Conservation (phyloP, 2,797 vertebrate species). For the Acanthornis magna region DNA sequence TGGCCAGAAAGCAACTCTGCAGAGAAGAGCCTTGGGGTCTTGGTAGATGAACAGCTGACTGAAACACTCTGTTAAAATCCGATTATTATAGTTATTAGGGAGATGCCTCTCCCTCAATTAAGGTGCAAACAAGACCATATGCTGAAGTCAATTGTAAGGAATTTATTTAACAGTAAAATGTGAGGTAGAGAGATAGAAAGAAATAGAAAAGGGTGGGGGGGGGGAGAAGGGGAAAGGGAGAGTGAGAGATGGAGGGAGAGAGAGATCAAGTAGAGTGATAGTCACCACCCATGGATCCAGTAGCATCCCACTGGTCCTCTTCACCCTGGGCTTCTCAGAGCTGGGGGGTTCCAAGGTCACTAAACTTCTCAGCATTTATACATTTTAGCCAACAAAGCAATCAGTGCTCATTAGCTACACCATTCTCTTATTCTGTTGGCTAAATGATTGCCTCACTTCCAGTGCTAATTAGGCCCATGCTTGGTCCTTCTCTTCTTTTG, state of each 20-base stretch:
- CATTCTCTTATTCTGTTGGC: background rate
- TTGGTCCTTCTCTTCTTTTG: background rate
- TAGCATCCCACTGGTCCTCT: background rate
- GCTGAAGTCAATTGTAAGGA: background rate
- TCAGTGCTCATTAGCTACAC: background rate
- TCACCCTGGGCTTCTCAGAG: background rate
- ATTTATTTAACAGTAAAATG: background rate
- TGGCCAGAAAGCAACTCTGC: background rate
- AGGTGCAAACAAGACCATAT: background rate
- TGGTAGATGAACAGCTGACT: background rate
- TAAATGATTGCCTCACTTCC: background rate
- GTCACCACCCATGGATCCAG: background rate
- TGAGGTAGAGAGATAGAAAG: background rate
- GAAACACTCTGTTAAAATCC: background rate
- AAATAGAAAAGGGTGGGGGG: background rate
- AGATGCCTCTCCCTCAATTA: background rate
- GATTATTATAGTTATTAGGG: background rate
- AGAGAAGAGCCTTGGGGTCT: background rate
- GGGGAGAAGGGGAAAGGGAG: no score
- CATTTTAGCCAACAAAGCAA: background rate
- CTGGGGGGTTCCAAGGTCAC: fast-evolving
- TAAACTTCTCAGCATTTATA: background rate
- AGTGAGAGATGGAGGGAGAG: background rate
- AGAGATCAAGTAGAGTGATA: background rate
- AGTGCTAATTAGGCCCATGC: background rate